Evolutionary conservation across 2,113 vertebrate genomes (phyloP), one percentile per base, ranked within the genome.

Genomic region (Strix aluco): DNA sequence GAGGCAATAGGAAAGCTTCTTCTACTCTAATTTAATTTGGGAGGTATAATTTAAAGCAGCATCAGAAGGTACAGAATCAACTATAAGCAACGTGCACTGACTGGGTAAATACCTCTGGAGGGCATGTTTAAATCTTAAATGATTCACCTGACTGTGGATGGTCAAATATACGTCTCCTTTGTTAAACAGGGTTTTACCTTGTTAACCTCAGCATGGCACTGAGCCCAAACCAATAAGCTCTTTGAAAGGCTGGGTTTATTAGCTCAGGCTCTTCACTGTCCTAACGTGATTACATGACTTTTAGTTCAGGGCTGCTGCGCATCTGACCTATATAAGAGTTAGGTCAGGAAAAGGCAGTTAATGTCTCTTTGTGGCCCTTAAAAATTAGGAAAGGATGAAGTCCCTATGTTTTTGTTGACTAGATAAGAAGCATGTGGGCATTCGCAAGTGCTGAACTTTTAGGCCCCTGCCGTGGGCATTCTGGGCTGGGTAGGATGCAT

Each of bases 201-300:
- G 96, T 95, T 96, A 96, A 96, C 94, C 94, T 94, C 87, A 72
- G 91, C 74, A 34, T 97, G 96, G 92, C 93, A 88, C 90, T 1
- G 14, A 96, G 93, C 96, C 96, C 94, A 96, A 94, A 93, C 96
- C 94, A 94, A 96, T 96, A 95, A 96, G 90, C 92, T 95, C 92
- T 94, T 75, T 75, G 87, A 95, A 93, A 95, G 89, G 84, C 78
- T 6, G 4, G 47, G 81, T 91, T 92, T 96, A 94, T 97, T 96
- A 97, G 78, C 92, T 88, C 92, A 91, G 79, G 65, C 90, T 96
- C 87, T 96, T 88, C 0, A 1, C 66, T 82, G 40, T 88, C 87
- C 54, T 96, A 92, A 96, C 81, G 0, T 46, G 94, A 93, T 96
- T 97, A 88, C 49, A 17, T 65, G 94, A 61, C 90, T 95, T 90